These are phyloP conservation scores for Lutjanus erythropterus DNA, from an alignment of 2,113 vertebrate species.

Conservation along the genomic window DNA sequence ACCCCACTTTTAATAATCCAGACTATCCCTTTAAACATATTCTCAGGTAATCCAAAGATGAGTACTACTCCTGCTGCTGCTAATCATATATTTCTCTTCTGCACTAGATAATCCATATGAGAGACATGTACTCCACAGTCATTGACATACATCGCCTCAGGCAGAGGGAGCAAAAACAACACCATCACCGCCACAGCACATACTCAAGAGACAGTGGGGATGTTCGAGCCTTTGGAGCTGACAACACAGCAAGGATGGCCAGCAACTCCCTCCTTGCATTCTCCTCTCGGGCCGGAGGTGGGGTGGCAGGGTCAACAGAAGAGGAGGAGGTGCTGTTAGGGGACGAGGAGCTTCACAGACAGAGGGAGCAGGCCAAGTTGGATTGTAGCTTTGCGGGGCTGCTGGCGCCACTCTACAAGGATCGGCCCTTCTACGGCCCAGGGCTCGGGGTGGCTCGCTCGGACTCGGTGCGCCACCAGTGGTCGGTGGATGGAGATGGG, in stretches of 20 bases:
- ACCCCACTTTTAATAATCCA: too few species aligned
- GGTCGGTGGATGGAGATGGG: slow-evolving; percentile 76
- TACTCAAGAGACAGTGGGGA: slow-evolving; percentile 81
- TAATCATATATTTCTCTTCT: slow-evolving; percentile 2
- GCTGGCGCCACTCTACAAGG: slow-evolving; percentile 89
- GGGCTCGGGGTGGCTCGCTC: slow-evolving; percentile 43
- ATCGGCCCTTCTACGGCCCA: slow-evolving; percentile 82
- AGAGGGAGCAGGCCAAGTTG: slow-evolving; percentile 50
- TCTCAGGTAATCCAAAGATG: neutral
- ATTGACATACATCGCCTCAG: slow-evolving; percentile 96
- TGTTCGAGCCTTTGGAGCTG: slow-evolving; percentile 73
- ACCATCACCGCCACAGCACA: slow-evolving; percentile 79
- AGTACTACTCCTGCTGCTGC: neutral
- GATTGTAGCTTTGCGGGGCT: slow-evolving; percentile 79
- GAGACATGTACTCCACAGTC: slow-evolving; percentile 99
- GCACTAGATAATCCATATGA: slow-evolving; percentile 95
- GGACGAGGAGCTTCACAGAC: slow-evolving; percentile 74
- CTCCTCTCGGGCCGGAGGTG: slow-evolving; percentile 72
- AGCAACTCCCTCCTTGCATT: slow-evolving; percentile 89
- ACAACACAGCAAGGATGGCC: slow-evolving; percentile 85
- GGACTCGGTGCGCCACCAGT: slow-evolving; percentile 75
- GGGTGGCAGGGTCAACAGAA: slow-evolving; percentile 79
- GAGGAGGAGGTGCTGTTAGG: slow-evolving; percentile 87
- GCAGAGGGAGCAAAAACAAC: slow-evolving; percentile 90
- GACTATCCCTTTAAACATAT: neutral